A percentile compares a stretch with the other conserved stretches of the same genome.
Conservation (phyloP, 2,797 vertebrate species). For the Lepilemur ruficaudatus region DNA sequence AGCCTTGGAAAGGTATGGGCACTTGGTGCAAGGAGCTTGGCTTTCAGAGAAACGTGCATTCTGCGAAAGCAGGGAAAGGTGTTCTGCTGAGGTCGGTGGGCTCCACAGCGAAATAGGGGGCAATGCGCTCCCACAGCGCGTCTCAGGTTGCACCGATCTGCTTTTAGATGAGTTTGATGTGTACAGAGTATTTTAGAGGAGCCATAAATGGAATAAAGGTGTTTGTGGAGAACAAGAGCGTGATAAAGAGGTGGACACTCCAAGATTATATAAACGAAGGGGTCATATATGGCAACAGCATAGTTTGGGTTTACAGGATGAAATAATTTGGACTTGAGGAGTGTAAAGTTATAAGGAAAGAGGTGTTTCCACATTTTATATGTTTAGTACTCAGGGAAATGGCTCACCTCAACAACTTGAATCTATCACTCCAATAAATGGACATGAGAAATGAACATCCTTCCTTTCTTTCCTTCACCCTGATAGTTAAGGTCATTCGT, state of each 20-base stretch:
- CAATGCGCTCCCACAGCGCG: fast-evolving
- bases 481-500: neutral
- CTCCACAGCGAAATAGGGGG: too few relatives aligned
- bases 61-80: neutral
- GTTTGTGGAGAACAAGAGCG: neutral
- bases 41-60: neutral
- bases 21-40: neutral
- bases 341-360: neutral
- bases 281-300: neutral
- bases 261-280: neutral
- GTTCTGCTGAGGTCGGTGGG: neutral
- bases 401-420: neutral
- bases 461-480: neutral
- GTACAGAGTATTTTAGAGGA: neutral
- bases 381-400: neutral
- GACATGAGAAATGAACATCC: neutral
- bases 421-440: neutral
- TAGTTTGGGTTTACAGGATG: neutral
- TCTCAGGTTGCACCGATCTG: neutral
- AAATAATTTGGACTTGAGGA: neutral
- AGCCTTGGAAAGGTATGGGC: neutral
- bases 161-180: neutral
- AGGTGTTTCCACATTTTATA: neutral
- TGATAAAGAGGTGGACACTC: neutral
- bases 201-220: neutral